These are phyloP conservation scores for Drosophila sproati DNA, from an alignment of 1,140 invertebrate species.

Conservation along the genomic window DNA sequence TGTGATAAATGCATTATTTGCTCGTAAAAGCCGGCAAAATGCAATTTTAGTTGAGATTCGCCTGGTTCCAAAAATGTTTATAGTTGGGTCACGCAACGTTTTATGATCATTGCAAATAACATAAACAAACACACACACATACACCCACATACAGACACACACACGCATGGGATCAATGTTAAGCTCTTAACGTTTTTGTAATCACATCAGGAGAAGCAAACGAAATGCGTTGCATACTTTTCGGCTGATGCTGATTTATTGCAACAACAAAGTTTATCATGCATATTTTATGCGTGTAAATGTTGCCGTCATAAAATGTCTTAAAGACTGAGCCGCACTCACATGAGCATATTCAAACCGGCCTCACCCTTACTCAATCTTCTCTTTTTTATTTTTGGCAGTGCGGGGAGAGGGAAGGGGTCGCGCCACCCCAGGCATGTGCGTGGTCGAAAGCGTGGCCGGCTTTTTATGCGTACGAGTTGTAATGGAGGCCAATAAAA, in stretches of 20 bases:
- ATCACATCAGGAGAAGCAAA: slow-evolving; percentile 59
- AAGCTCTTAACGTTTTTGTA: slow-evolving; percentile 71
- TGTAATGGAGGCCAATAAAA: slow-evolving; percentile 81
- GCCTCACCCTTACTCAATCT: neutral
- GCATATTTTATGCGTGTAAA: slow-evolving; percentile 84
- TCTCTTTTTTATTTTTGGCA: neutral
- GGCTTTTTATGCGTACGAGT: slow-evolving; percentile 77
- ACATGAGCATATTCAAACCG: neutral
- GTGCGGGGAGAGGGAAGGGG: too few relatives aligned
- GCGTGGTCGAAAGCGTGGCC: slow-evolving; percentile 47
- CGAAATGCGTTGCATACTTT: slow-evolving; percentile 62
- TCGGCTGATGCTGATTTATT: slow-evolving; percentile 71
- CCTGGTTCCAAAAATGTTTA: slow-evolving; percentile 37
- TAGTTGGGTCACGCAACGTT: slow-evolving; percentile 64
- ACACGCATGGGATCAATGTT: slow-evolving; percentile 28
- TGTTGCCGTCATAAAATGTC: slow-evolving; percentile 81
- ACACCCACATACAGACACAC: neutral
- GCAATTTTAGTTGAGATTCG: slow-evolving; percentile 52
- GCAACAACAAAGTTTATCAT: slow-evolving; percentile 83
- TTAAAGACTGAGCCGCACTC: slow-evolving; percentile 41
- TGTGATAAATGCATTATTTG: slow-evolving; percentile 47
- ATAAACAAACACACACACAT: slow-evolving; percentile 55
- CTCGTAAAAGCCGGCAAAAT: slow-evolving; percentile 35
- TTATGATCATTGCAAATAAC: slow-evolving; percentile 46
- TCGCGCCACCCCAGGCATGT: slow-evolving; percentile 13